These are phyloP conservation scores for Hozukius guyotensis DNA, from an alignment of 2,797 vertebrate species.

Conservation along the genomic window DNA sequence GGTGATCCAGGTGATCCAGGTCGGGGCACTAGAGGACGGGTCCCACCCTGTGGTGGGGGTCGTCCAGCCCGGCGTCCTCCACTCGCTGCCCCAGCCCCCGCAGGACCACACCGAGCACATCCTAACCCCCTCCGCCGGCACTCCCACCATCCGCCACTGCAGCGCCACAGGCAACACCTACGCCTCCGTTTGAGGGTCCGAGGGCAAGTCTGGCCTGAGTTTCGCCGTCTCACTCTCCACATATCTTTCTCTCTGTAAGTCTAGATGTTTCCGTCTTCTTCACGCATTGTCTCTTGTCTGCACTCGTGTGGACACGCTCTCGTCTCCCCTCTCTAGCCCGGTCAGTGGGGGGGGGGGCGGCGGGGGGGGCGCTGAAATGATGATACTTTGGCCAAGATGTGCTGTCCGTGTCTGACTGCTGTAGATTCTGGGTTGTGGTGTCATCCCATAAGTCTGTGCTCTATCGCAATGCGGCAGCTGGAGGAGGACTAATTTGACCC, in stretches of 20 bases:
- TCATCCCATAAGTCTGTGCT: constrained; percentile 58
- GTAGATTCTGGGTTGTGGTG: constrained; percentile 65
- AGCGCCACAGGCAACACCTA: constrained; percentile 95
- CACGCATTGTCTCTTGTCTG: constrained; percentile 66
- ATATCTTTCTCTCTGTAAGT: constrained; percentile 61
- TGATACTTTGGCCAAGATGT: constrained; percentile 52
- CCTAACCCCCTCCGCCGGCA: constrained; percentile 81
- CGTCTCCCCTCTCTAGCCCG: constrained; percentile 24
- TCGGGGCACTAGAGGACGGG: constrained; percentile 83
- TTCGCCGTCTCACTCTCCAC: constrained; percentile 45
- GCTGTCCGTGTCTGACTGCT: constrained; percentile 65
- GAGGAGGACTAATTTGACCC: constrained; percentile 55
- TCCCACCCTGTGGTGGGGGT: constrained; percentile 85
- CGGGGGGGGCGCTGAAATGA: constrained; percentile 31
- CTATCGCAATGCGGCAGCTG: constrained; percentile 47
- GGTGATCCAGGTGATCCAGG: constrained; percentile 91
- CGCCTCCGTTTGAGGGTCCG: constrained; percentile 88
- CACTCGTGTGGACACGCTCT: constrained; percentile 51
- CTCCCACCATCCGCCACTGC: constrained; percentile 97
- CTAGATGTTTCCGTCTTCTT: constrained; percentile 54
- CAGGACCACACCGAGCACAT: constrained; percentile 90
- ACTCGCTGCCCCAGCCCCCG: constrained; percentile 85
- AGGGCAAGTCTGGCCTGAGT: constrained; percentile 16
- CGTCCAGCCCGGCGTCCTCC: constrained; percentile 91
- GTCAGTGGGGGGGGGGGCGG: constrained; percentile 2